Percentiles rank a stretch among this genome's conserved stretches.
phyloP scores from a whole-genome alignment of 2,113 vertebrate genomes.

The Aphelocoma coerulescens region DNA sequence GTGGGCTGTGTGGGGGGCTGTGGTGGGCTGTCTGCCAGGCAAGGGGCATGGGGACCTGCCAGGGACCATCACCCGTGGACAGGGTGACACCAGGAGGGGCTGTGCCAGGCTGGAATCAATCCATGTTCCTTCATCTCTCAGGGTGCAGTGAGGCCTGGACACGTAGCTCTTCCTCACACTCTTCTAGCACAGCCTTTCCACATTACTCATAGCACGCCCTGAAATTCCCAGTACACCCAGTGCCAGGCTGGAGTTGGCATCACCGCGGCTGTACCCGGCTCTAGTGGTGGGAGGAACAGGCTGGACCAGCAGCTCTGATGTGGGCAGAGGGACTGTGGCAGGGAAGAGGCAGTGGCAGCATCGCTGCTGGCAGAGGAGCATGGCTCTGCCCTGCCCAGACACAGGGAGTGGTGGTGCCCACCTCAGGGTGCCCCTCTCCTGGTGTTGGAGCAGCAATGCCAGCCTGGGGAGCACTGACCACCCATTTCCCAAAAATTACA shows the following conservation, averaged over 20 bases:
- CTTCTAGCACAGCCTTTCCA: not conserved
- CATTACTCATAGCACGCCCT: not conserved
- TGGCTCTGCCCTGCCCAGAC: not conserved
- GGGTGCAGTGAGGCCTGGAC: not conserved
- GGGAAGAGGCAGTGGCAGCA: not conserved
- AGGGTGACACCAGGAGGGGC: not conserved
- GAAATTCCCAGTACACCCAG: not conserved
- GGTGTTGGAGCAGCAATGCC: not conserved
- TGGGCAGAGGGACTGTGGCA: not conserved
- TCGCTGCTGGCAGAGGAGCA: not conserved
- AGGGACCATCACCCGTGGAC: not conserved
- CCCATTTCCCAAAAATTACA: not conserved
- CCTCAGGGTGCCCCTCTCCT: not conserved
- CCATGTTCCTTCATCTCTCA: not conserved
- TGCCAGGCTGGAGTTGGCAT: not conserved
- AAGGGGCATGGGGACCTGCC: not conserved
- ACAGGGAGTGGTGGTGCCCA: not conserved
- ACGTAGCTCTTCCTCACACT: not conserved
- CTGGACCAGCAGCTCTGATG: not conserved
- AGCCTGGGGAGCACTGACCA: not conserved
- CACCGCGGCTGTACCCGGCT: fast-evolving
- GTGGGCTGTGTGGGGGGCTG: fast-evolving
- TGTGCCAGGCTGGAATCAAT: not conserved
- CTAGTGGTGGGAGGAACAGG: not conserved
- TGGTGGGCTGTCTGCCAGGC: not conserved